Evolutionary conservation across 2,888 invertebrate species (phyloP).

Genomic region (Eupeodes latifasciatus): DNA sequence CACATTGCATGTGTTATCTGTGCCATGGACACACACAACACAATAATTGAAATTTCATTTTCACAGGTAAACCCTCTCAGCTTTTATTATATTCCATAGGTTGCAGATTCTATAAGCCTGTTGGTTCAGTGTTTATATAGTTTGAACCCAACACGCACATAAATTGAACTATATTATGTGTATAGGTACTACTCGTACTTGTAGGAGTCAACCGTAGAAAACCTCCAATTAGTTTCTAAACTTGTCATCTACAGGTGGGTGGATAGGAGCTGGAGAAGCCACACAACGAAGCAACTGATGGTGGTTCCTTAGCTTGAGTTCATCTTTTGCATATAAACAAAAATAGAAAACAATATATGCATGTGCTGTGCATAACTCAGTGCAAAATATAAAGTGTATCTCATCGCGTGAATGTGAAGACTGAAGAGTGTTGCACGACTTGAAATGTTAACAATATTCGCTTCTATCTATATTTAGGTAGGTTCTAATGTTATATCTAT

Average conservation of each 20-base stretch:
- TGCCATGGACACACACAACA: slow-evolving; percentile 47
- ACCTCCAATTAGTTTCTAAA: slow-evolving; percentile 67
- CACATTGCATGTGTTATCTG: neutral
- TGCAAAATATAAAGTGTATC: neutral
- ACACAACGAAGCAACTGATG: neutral
- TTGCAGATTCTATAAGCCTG: slow-evolving; percentile 23
- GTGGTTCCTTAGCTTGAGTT: neutral
- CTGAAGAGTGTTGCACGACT: neutral
- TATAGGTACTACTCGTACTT: neutral
- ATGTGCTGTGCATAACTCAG: slow-evolving; percentile 5
- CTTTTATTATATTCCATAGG: slow-evolving; percentile 25
- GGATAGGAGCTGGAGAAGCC: neutral
- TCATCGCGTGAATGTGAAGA: slow-evolving; percentile 7
- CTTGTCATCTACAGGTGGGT: slow-evolving; percentile 58
- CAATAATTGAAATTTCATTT: slow-evolving; percentile 52
- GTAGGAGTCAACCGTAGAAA: slow-evolving; percentile 25
- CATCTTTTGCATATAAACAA: slow-evolving; percentile 36
- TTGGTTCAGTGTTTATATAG: neutral
- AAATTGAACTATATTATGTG: too few species aligned
- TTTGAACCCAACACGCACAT: neutral
- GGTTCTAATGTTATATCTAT: too few species aligned
- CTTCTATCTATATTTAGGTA: too few species aligned
- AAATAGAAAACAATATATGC: slow-evolving; percentile 4
- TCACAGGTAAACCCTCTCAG: slow-evolving; percentile 13
- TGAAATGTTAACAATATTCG: slow-evolving; percentile 16